Evolutionary conservation across 92 coral and sea anemone species (phyloP).

Genomic region (Umimayanthus chanpuru): DNA sequence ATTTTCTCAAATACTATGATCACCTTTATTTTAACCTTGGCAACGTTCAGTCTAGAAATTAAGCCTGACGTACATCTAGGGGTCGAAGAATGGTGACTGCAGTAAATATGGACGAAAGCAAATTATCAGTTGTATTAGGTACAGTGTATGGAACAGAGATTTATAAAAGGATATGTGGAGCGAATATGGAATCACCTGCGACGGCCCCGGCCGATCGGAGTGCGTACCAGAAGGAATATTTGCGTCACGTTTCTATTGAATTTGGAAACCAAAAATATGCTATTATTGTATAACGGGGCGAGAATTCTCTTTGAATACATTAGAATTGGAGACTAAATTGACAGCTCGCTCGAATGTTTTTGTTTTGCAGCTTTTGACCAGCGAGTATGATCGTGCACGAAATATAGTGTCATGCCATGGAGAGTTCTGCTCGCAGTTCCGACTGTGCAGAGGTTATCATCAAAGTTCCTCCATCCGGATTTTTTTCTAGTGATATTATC

Average conservation of each 20-base stretch:
- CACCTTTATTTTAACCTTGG: conserved; percentile 9
- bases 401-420: background rate
- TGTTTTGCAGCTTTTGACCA: conserved; percentile 13
- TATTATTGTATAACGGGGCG: conserved; percentile 46
- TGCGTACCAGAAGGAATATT: conserved; percentile 13
- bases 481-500: background rate
- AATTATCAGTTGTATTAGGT: background rate
- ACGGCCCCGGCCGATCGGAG: background rate
- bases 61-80: background rate
- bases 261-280: conserved; percentile 40
- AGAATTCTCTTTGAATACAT: conserved; percentile 33
- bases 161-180: background rate
- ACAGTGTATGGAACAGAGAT: background rate
- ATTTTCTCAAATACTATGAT: conserved; percentile 23
- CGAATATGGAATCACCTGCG: conserved; percentile 25
- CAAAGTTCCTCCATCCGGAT: background rate
- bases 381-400: background rate
- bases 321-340: conserved; percentile 14
- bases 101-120: background rate
- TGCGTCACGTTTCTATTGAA: conserved; percentile 41
- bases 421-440: background rate
- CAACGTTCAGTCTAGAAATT: conserved; percentile 22
- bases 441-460: background rate
- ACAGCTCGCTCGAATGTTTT: conserved; percentile 5
- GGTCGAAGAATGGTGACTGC: background rate